Evolutionary conservation across 1,140 invertebrate genomes (phyloP), one percentile per base, ranked within the genome.

Genomic region (Zaprionus ornatus): DNA sequence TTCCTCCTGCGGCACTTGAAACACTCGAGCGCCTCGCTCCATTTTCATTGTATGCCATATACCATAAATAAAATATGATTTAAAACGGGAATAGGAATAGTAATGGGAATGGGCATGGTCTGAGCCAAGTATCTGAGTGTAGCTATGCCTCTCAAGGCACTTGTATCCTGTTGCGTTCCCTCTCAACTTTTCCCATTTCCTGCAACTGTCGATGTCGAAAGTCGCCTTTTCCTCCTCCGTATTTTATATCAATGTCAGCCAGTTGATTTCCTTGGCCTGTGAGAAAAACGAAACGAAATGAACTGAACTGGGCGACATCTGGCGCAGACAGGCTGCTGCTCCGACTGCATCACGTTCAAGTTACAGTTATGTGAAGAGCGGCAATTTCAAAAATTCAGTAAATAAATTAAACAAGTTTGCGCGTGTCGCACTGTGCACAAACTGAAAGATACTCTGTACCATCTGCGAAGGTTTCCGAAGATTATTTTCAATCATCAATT

Each of bases 361-460:
- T 87, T 87, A 83, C 84, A 77, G 84, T 88, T 88, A 87, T 79
- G 77, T 64, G 80, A 80, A 80, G 77, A 79, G 84, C 84, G 77
- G 80, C 74, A 90, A 84, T 84, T 88, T 73, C 19, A 81, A 87
- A 88, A 76, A 88, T 88, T 65, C 37, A 77, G 42, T 32, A 75
- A 77, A 84, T 25, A 62, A 62, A 45, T 54, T 42, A 25, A 48
- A 35, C 54, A 61, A 73, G 48, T 61, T 17, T 13, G 35, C 12
- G 29, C 21, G 23, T n/a, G 15, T 10, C 6, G 17, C 9, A n/a
- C 13, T 12, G 9, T 23, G 15, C 21, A 19, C 25, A 21, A 23
- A n/a, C 48, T 21, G 10, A n/a, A 48, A 23, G 29, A 67, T 59
- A 67, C 65, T 40, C 37, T 56, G 32, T 42, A 42, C 13, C n/a